A percentile compares a stretch with the other conserved stretches of the same genome.
Evolutionary conservation across 1,140 invertebrate species (phyloP).

Genomic region (Drosophila elegans): DNA sequence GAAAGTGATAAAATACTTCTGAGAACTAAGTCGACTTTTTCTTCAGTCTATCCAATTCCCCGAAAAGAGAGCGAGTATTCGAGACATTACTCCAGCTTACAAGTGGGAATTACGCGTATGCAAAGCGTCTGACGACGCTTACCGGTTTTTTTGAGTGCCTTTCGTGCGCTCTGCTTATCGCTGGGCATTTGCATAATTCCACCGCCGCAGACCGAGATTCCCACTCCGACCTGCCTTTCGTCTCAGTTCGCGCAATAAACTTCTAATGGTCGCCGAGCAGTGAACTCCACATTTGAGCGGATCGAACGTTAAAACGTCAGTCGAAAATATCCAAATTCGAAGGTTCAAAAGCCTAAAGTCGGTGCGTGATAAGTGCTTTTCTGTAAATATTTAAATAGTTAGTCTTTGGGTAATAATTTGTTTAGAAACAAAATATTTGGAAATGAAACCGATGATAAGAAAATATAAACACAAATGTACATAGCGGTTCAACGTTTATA

Average conservation of each 20-base stretch:
- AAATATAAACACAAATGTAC: too few species aligned
- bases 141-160: constrained; percentile 46
- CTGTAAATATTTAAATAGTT: neutral
- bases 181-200: constrained; percentile 60
- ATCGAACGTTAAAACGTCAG: constrained; percentile 7
- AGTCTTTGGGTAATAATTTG: too few species aligned
- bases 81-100: constrained; percentile 27
- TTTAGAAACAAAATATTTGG: too few species aligned
- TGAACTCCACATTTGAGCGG: constrained; percentile 33
- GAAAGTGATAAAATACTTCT: neutral
- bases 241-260: constrained; percentile 55
- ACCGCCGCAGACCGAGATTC: constrained; percentile 40
- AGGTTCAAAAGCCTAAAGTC: neutral
- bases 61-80: constrained; percentile 22
- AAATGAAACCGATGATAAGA: too few species aligned
- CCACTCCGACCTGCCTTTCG: constrained; percentile 28
- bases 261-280: constrained; percentile 53
- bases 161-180: constrained; percentile 39
- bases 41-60: neutral
- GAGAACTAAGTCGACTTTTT: neutral
- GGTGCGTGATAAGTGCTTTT: constrained; percentile 6
- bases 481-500: too few species aligned
- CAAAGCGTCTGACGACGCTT: constrained; percentile 39
- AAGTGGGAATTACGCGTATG: constrained; percentile 55
- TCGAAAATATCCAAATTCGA: neutral